A percentile compares a stretch with the other conserved stretches of the same genome.
phyloP scores from a whole-genome alignment of 2,797 vertebrate species.

The Sylvia borin region DNA sequence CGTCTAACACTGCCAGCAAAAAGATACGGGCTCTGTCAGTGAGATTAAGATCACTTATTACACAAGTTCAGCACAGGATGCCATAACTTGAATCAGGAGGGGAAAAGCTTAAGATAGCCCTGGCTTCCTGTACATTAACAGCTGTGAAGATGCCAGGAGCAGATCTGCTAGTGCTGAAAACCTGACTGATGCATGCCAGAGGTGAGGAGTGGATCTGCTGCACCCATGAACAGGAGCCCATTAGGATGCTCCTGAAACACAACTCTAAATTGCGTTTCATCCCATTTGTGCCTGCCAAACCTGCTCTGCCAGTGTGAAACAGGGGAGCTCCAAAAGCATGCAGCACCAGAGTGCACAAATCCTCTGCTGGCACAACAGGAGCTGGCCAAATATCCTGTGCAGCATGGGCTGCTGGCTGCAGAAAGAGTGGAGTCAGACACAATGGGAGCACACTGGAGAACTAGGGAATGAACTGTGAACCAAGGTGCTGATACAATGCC shows the following conservation, averaged over 20 bases:
- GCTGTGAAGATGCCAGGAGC: not conserved
- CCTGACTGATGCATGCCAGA: too few species aligned
- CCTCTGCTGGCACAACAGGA: not conserved
- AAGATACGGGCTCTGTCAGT: not conserved
- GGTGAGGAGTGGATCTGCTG: not conserved
- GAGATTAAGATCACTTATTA: not conserved
- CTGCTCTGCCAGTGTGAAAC: accelerated
- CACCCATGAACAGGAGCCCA: not conserved
- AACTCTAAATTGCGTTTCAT: not conserved
- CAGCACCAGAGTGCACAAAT: not conserved
- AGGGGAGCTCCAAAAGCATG: not conserved
- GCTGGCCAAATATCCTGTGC: not conserved
- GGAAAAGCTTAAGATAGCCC: not conserved
- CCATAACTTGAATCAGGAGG: not conserved
- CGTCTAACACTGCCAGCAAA: not conserved
- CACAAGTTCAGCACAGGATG: not conserved
- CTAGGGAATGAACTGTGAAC: not conserved
- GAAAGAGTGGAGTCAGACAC: not conserved
- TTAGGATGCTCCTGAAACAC: not conserved
- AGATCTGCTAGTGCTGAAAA: not conserved
- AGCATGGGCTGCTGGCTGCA: not conserved
- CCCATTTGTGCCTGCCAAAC: not conserved
- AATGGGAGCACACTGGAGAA: not conserved
- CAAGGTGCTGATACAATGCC: not conserved
- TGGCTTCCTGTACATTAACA: not conserved